phyloP scores from a whole-genome alignment of 2,888 invertebrate genomes.

The Carpatolechia fugitivella region DNA sequence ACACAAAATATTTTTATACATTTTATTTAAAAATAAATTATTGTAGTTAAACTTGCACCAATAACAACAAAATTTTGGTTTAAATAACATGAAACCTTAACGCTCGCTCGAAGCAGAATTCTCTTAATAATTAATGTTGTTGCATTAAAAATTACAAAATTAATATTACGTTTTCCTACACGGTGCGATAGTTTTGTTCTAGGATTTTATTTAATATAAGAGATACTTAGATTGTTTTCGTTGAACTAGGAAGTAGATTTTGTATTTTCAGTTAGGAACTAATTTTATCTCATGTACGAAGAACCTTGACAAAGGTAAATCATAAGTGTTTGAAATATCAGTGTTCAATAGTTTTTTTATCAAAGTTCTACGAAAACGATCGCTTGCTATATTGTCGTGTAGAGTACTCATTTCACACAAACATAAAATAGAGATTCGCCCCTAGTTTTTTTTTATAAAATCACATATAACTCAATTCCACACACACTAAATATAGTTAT shows the following conservation, averaged over 20 bases:
- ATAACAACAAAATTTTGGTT: conserved; percentile 79
- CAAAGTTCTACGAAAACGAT: conserved; percentile 22
- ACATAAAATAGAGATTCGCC: conserved; percentile 51
- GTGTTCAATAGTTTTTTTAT: conserved; percentile 12
- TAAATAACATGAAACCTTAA: conserved; percentile 69
- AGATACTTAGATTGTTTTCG: neutral
- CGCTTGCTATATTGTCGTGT: conserved; percentile 26
- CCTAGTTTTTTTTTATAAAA: conserved; percentile 29
- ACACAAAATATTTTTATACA: conserved; percentile 45
- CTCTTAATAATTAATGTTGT: conserved; percentile 38
- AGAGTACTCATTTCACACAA: conserved; percentile 40
- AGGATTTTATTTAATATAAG: conserved; percentile 20
- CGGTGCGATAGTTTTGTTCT: conserved; percentile 48
- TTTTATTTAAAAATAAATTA: conserved; percentile 80
- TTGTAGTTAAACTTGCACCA: conserved; percentile 76
- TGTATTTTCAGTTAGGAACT: conserved; percentile 29
- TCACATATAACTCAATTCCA: conserved; percentile 24
- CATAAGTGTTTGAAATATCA: neutral
- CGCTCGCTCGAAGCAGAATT: conserved; percentile 67
- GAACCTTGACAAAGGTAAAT: neutral
- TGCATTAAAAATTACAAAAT: conserved; percentile 48
- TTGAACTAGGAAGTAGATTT: conserved; percentile 7
- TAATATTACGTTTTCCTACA: conserved; percentile 45
- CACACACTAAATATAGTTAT: conserved; percentile 21
- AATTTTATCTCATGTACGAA: neutral